Base-by-base conservation (phyloP, 2,888 invertebrate genomes). In the Drosophila nr. medialis region DNA sequence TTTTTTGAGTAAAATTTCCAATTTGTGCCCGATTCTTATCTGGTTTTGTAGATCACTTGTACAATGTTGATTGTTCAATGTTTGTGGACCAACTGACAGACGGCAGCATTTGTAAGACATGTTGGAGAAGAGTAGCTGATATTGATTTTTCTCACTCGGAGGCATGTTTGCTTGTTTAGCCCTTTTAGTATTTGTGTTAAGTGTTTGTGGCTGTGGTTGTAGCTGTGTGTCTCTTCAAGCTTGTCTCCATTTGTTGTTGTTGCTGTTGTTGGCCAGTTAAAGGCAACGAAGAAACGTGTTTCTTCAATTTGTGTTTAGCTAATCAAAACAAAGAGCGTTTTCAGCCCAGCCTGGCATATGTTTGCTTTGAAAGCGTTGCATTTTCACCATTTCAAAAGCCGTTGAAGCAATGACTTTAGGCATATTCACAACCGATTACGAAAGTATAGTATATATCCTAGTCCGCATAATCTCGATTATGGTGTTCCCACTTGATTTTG, bases 301-400 rank as follows among this genome's bases (percentile, higher is more conserved):
- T 56, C 54, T 68, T 83, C 75, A 86, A 90, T 86, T 86, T 86
- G 86, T 83, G 79, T 88, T 86, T 71, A 79, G 80, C 90, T 90
- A 90, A 86, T 86, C 77, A 89, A 89, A 83, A 77, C 78, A 66
- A 32, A 38, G 38, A 32, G 50, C 67, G 42, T 68, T 72, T 68
- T 32, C 32, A 32, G 32, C 11, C 32, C 60, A 58, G 56, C 58
- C 51, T 55, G 51, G 53, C 59, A 54, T 32, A 55, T 76, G 61
- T 76, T 83, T 83, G 55, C 40, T 68, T 73, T 73, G 80, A 81
- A 81, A 79, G 76, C 76, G 60, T 50, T 76, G 71, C 49, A 76
- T 81, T 81, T 78, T 79, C 63, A 63, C 66, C 65, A 34, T 34
- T 13, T 40, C 18, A 40, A 32, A 50, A 48, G 18, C 49, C 5